A percentile compares a stretch with the other conserved stretches of the same genome.
phyloP scores from a whole-genome alignment of 2,888 invertebrate species.

The Drosophila leonis region DNA sequence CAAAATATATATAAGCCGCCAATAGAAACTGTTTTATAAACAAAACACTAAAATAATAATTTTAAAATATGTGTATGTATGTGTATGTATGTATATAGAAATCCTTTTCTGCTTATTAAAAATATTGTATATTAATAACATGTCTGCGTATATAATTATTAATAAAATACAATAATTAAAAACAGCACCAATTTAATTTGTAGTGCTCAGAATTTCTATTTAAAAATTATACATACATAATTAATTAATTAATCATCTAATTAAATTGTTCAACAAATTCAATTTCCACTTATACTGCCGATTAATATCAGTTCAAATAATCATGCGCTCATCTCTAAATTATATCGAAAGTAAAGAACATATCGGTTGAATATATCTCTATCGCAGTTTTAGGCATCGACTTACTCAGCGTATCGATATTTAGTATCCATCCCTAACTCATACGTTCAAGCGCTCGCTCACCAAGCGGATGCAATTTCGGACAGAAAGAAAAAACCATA shows the following conservation, averaged over 20 bases:
- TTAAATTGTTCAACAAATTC: background rate
- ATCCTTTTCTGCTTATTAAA: background rate
- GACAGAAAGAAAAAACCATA: constrained; percentile 41
- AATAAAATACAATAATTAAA: background rate
- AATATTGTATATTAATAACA: too few relatives aligned
- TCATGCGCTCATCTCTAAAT: background rate
- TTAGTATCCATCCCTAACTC: constrained; percentile 36
- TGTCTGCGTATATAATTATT: background rate
- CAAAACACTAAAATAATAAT: background rate
- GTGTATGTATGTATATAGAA: too few relatives aligned
- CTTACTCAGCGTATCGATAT: constrained; percentile 5
- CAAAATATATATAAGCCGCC: background rate
- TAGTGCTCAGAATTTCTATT: too few relatives aligned
- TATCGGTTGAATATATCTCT: constrained; percentile 10
- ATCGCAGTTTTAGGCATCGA: constrained; percentile 11
- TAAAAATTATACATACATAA: too few relatives aligned
- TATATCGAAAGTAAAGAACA: constrained; percentile 5
- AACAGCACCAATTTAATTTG: background rate
- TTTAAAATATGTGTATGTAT: background rate
- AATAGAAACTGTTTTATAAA: too few relatives aligned
- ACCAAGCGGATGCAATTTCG: constrained; percentile 60
- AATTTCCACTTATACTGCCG: background rate
- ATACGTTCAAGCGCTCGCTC: constrained; percentile 61
- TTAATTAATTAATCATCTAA: too few relatives aligned
- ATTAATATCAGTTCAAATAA: background rate